A percentile compares a stretch with the other conserved stretches of the same genome.
Evolutionary conservation across 2,113 vertebrate genomes (phyloP).

Genomic region (Salvelinus namaycush): DNA sequence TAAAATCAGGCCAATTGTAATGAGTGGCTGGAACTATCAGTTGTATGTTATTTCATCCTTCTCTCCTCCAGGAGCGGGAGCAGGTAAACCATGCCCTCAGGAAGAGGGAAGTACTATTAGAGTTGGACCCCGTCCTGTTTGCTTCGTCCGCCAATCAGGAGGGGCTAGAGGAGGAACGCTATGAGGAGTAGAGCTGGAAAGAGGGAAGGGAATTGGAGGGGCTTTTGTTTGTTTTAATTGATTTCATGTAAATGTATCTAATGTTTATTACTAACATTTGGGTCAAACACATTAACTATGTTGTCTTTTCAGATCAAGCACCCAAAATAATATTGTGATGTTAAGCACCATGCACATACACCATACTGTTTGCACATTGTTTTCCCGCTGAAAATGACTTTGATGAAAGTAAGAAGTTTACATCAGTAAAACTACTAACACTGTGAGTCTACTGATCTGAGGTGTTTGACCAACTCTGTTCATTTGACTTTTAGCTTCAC

Average conservation of each 20-base stretch:
- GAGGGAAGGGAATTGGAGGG: not conserved
- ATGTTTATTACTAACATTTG: too few relatives aligned
- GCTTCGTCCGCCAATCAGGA: constrained; percentile 20
- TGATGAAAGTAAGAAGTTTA: too few relatives aligned
- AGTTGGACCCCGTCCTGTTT: constrained; percentile 53
- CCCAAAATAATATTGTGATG: too few relatives aligned
- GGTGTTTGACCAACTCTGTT: too few relatives aligned
- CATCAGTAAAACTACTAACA: too few relatives aligned
- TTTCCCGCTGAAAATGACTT: not conserved
- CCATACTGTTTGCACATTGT: not conserved
- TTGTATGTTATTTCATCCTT: too few relatives aligned
- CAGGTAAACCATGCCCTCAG: constrained; percentile 65
- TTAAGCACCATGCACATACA: not conserved
- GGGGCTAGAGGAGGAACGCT: constrained; percentile 14
- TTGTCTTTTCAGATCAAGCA: not conserved
- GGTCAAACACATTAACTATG: too few relatives aligned
- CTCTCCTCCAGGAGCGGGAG: constrained; percentile 49
- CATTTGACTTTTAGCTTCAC: too few relatives aligned
- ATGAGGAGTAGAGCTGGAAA: constrained; percentile 38
- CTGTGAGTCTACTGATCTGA: too few relatives aligned
- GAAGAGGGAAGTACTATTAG: constrained; percentile 72
- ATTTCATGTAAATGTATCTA: too few relatives aligned
- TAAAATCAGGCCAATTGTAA: too few relatives aligned
- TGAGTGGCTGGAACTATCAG: too few relatives aligned
- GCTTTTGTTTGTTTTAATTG: not conserved